Evolutionary conservation across 2,113 vertebrate species (phyloP), one percentile per base, ranked within the genome.

Genomic region (Eulemur rufifrons): DNA sequence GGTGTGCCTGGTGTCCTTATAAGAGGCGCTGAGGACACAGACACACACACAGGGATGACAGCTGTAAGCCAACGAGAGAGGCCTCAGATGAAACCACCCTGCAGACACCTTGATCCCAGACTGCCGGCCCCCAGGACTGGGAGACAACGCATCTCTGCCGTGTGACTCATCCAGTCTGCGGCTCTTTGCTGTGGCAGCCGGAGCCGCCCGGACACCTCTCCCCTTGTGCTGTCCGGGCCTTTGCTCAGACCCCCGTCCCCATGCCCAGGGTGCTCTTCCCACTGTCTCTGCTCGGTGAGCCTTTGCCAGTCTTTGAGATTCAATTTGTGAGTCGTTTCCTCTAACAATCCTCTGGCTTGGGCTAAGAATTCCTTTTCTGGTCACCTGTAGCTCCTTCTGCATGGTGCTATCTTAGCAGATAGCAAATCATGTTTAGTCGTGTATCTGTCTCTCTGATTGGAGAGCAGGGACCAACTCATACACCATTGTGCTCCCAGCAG

Each of bases 241-340:
- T 54, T 54, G 76, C 23, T 21, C 3, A 6, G 0, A 0, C 14
- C 47, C n/a, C 39, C 0, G 0, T 29, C 45, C 63, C 15, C 20
- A n/a, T 3, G 3, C 37, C 54, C 17, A 0, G 18, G 27, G 6
- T 13, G 54, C 7, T 3, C 54, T 59, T 52, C 17, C 14, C 25
- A 13, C 54, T 18, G 39, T 32, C 37, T 45, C 32, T 39, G 39
- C 20, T 52, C 13, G 64, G 8, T 63, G 50, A 56, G 20, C 42
- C n/a, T 83, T 39, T 64, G 47, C 18, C 45, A 17, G 45, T 74
- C 27, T 52, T 39, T 20, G 77, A 54, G 27, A 64, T 20, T 82
- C 32, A 14, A 64, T 15, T 82, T 32, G 6, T 47, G 84, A 71
- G 47, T 45, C 12, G 11, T 21, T 18, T 59, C n/a, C 66, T 52